Conservation (phyloP, 2,888 invertebrate species). For the Diarsia brunnea region DNA sequence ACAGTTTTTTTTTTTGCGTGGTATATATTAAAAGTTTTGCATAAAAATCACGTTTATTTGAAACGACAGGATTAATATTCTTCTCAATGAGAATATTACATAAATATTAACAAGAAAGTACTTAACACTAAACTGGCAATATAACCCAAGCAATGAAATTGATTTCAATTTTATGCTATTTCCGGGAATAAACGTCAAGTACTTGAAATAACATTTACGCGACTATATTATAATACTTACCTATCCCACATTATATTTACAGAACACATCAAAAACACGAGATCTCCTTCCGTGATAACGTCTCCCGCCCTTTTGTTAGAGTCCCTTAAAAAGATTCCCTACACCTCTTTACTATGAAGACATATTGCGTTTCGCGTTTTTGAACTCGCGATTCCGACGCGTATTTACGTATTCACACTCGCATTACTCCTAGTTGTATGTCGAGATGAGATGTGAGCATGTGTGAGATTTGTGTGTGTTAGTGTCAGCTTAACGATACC, state of each 20-base stretch:
- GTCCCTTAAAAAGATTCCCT: constrained; percentile 86
- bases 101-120: too few relatives aligned
- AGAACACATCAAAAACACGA: constrained; percentile 81
- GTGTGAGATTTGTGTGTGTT: constrained; percentile 82
- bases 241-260: constrained; percentile 72
- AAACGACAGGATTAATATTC: background rate
- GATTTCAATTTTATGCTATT: constrained; percentile 6
- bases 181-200: constrained; percentile 14
- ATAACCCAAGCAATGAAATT: background rate
- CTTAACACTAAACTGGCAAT: background rate
- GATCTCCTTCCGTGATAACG: constrained; percentile 84
- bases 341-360: constrained; percentile 87
- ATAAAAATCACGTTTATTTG: background rate
- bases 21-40: background rate
- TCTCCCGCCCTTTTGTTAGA: constrained; percentile 84
- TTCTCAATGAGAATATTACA: background rate
- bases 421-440: constrained; percentile 88
- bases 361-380: constrained; percentile 91
- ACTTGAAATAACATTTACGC: constrained; percentile 38
- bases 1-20: background rate
- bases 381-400: constrained; percentile 89
- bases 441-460: constrained; percentile 86
- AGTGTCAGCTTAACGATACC: constrained; percentile 86
- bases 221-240: constrained; percentile 52
- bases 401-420: constrained; percentile 91